Base-by-base conservation (phyloP, 1,140 invertebrate genomes). In the Nasonia giraulti region DNA sequence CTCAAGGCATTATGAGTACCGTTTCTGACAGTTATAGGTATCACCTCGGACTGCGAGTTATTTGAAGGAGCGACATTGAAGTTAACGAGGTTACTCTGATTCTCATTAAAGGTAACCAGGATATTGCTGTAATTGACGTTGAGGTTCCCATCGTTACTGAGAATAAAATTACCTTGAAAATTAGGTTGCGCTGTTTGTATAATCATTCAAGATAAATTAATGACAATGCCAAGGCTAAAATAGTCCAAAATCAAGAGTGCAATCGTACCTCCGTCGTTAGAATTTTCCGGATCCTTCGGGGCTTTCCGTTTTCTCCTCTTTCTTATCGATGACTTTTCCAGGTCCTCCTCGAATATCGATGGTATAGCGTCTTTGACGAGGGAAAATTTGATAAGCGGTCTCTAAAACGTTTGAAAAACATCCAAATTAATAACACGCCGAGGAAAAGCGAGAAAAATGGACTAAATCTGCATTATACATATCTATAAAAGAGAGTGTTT, bases 331-430 rank as follows among this genome's bases (percentile, higher is more conserved):
- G 76, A 33, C 66, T 77, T 33, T 12, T 75, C 76, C n/a, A 47
- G 17, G 47, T 80, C 55, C 37, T 80, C 66, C 12, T 80, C 31
- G 31, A 84, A 84, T 66, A 84, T 84, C 8, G 83, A 84, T 10
- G 83, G 83, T 44, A 84, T 40, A 4, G 83, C 78, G 27, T 84
- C 78, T 80, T 80, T 84, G 5, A 6, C 2, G 11, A 84, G 78
- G 2, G 77, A 80, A 68, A 80, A 66, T n/a, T 80, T 84, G 0
- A 23, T 23, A 4, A 84, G n/a, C 31, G 77, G 68, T 84, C 37
- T 40, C 83, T 84, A 14, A 44, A 84, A 84, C 31, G 4, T 50
- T 50, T 14, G 11, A 66, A 40, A n/a, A 55, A 10, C n/a, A 68
- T 23, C 0, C 66, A 11, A 79, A 44, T 11, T 66, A 37, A 40